phyloP scores from a whole-genome alignment of 1,140 invertebrate genomes.

The Asobara japonica region DNA sequence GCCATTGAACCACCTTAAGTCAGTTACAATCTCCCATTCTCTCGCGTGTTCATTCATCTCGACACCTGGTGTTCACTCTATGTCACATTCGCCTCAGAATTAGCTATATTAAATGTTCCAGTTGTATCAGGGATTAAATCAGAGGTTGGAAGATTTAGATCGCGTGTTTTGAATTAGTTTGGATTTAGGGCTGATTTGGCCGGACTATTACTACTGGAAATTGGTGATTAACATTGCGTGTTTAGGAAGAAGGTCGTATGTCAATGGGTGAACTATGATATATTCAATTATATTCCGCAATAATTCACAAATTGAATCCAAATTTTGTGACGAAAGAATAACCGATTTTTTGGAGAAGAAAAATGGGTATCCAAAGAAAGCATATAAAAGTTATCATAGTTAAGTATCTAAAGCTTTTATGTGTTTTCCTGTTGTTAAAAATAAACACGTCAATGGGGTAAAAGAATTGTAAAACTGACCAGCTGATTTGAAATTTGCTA shows the following conservation, averaged over 20 bases:
- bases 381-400: too few species aligned
- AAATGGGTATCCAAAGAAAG: too few species aligned
- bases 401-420: too few species aligned
- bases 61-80: not conserved
- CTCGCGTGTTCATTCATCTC: constrained; percentile 13
- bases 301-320: too few species aligned
- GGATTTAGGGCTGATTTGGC: not conserved
- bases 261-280: too few species aligned
- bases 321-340: too few species aligned
- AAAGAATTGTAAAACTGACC: too few species aligned
- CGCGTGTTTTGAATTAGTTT: not conserved
- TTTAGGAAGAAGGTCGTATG: too few species aligned
- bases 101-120: not conserved
- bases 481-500: too few species aligned
- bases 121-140: not conserved
- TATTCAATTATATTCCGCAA: too few species aligned
- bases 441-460: not conserved
- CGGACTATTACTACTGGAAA: too few species aligned
- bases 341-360: too few species aligned
- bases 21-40: not conserved
- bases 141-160: not conserved
- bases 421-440: not conserved
- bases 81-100: constrained; percentile 2
- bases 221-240: not conserved
- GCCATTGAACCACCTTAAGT: not conserved